phyloP scores from a whole-genome alignment of 2,113 vertebrate genomes.

The Stomatorhinus ivindoensis region DNA sequence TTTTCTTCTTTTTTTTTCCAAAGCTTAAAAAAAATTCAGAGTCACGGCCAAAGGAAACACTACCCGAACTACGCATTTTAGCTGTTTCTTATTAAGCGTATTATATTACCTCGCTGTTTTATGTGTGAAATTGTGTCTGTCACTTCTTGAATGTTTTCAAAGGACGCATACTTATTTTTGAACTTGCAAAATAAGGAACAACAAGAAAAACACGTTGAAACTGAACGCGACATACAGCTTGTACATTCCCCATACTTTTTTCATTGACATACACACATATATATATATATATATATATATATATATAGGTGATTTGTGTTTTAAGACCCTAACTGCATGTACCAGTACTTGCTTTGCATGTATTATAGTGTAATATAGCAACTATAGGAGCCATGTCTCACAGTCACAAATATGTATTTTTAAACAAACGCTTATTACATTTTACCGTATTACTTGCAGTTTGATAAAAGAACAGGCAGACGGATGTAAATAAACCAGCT shows the following conservation, averaged over 20 bases:
- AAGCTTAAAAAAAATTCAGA: conserved; percentile 39
- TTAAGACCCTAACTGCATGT: background rate
- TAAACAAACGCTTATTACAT: background rate
- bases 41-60: conserved; percentile 23
- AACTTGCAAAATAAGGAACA: background rate
- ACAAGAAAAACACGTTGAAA: background rate
- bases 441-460: background rate
- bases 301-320: background rate
- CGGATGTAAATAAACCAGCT: background rate
- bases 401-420: background rate
- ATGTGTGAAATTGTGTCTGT: background rate
- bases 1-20: background rate
- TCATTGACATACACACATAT: no score
- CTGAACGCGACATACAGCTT: background rate
- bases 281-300: background rate
- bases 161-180: background rate
- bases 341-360: background rate
- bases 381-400: background rate
- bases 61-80: conserved; percentile 4
- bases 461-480: background rate
- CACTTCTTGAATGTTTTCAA: background rate
- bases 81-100: conserved; percentile 4
- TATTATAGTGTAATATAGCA: background rate
- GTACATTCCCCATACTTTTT: background rate
- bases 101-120: conserved; percentile 5